Evolutionary conservation across 1,140 invertebrate species (phyloP), one percentile per base, ranked within the genome.

Genomic region (Drosophila tropicalis): DNA sequence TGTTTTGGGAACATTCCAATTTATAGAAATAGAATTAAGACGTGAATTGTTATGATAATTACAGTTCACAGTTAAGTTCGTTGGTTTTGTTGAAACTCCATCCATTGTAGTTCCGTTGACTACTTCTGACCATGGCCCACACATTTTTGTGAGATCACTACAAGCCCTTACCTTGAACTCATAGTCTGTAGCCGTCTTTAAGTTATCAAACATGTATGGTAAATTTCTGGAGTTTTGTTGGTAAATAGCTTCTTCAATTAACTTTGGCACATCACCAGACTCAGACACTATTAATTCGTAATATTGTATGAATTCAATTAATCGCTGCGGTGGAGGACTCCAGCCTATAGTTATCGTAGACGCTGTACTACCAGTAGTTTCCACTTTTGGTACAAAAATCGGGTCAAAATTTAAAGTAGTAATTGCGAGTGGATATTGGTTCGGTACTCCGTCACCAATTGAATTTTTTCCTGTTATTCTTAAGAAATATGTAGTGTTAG

Each of bases 51-150:
- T 94, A 73, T 96, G 94, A 79, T 94, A 94, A 69, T 93, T 93
- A 87, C 96, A 97, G 12, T 92, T 92, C 1, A 96, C 93, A 1
- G 92, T 92, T 1, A 96, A 92, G 47, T 91, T 77, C 10, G 78
- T 89, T 17, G 91, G 92, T 95, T 95, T 84, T 92, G 93, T 9
- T 94, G 96, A 66, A 93, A 92, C 71, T 67, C 96, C 96, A 91
- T 97, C 96, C 92, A 96, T 94, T 5, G 96, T 97, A 5, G 95
- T 96, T 1, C 95, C 96, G 84, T 96, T 95, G 47, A 96, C 95
- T 71, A 94, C 93, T 17, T 94, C 92, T 1, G 96, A 97, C 95
- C 95, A 96, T 17, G 95, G 94, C 5, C 96, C 96, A 91, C 96
- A 97, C 51, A 93, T 92, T 61, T 94, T 94, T 2, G 95, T 97